Conservation (phyloP, 2,797 vertebrate genomes). For the Rousettus madagascariensis region DNA sequence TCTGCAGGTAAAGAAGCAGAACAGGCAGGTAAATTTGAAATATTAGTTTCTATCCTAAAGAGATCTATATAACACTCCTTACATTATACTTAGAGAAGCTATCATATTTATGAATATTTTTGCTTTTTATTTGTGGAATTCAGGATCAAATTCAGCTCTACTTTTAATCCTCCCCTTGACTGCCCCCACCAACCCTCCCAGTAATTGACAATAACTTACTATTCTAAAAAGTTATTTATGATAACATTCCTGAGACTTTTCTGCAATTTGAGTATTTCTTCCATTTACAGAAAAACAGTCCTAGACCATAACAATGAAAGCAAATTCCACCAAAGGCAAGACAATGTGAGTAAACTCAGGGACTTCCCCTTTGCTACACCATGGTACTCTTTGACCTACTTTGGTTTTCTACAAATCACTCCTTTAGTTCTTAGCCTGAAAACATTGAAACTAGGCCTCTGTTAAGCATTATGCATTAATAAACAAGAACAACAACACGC, state of each 20-base stretch:
- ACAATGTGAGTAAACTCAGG: constrained; percentile 71
- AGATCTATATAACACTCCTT: neutral
- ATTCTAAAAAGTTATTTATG: constrained; percentile 63
- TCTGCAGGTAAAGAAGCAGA: neutral
- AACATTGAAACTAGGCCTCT: neutral
- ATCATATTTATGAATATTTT: neutral
- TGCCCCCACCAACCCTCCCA: constrained; percentile 60
- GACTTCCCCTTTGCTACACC: constrained; percentile 77
- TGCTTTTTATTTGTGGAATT: constrained; percentile 58
- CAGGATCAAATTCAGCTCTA: constrained; percentile 60
- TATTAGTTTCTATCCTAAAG: neutral
- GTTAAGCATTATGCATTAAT: neutral
- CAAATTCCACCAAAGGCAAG: constrained; percentile 79
- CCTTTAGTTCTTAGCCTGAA: constrained; percentile 4
- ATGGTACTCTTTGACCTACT: constrained; percentile 57
- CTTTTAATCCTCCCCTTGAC: constrained; percentile 38
- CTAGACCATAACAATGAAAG: constrained; percentile 80
- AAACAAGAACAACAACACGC: neutral
- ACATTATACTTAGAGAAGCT: neutral
- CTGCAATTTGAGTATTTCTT: constrained; percentile 82
- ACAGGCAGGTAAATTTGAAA: constrained; percentile 7
- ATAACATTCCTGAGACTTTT: constrained; percentile 71
- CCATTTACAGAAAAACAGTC: constrained; percentile 81
- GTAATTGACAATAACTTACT: constrained; percentile 74
- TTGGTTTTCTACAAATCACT: constrained; percentile 43